Evolutionary conservation across 1,140 invertebrate species (phyloP), one percentile per base, ranked within the genome.

Genomic region (Paramacrobiotus metropolitanus): DNA sequence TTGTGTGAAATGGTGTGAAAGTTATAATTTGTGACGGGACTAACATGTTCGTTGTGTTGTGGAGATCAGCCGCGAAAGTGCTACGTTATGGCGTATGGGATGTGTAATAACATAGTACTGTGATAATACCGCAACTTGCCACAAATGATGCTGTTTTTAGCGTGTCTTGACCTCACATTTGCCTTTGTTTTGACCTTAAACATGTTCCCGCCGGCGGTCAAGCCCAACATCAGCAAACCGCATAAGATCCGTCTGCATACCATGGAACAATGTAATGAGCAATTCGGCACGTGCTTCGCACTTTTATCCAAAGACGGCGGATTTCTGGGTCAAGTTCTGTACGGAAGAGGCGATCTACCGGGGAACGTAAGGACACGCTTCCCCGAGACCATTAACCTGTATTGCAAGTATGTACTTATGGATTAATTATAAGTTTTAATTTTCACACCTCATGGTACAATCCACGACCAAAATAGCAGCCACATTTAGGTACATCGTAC

Each of bases 141-240:
- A n/a, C n/a, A n/a, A n/a, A n/a, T 24, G 15, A 55, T 55, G 48
- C 24, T 55, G 48, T 55, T 55, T 24, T 24, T 55, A 24, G 48
- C 48, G 9, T 55, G 48, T 28, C 24, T 55, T 9, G 48, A 55
- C 48, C 24, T 55, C 9, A 55, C 48, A 4, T 55, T 55, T 55
- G 48, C 48, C 48, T 24, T 55, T 4, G 48, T 55, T 24, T 28
- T 55, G 48, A 55, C 48, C 48, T 24, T 55, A 9, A 55, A 55
- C 48, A 55, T 55, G 4, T 55, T 55, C 48, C 48, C 48, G 15
- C 24, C 24, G 15, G 48, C 48, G 9, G 9, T 55, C 9, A 9
- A 9, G 15, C 34, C 34, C 9, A 15, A 15, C 24, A 24, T 4
- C 48, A 28, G 9, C 15, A 18, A 18, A 24, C 15, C 9, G 4